Conservation (phyloP, 2,797 vertebrate species). For the Dromococcyx pavoninus region DNA sequence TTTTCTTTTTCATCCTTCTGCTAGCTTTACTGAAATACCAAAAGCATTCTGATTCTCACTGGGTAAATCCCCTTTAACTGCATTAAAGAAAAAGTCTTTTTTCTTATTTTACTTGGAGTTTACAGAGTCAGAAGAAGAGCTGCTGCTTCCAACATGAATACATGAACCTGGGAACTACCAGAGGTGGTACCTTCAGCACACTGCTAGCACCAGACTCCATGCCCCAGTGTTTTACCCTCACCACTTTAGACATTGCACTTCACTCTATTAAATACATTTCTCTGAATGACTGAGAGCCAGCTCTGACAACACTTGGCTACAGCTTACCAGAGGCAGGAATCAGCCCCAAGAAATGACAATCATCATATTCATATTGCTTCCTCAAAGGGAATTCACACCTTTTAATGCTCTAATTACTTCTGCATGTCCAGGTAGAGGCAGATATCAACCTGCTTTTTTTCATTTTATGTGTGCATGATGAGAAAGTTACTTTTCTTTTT, state of each 20-base stretch:
- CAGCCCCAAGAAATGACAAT: not conserved
- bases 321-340: not conserved
- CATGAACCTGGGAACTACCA: not conserved
- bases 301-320: not conserved
- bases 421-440: not conserved
- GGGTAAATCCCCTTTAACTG: not conserved
- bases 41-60: not conserved
- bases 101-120: not conserved
- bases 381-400: not conserved
- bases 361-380: not conserved
- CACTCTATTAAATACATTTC: not conserved
- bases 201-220: not conserved
- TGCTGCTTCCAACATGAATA: not conserved
- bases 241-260: not conserved
- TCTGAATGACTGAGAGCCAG: not conserved
- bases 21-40: not conserved
- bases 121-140: not conserved
- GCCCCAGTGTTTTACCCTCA: not conserved
- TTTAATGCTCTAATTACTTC: constrained; percentile 29
- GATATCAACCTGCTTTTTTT: constrained; percentile 30
- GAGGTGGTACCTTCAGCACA: not conserved
- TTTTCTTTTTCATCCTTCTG: not conserved
- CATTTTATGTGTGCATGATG: not conserved
- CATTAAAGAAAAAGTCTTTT: not conserved
- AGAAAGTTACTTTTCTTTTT: not conserved